These are phyloP conservation scores for Leistus spinibarbis DNA, from an alignment of 2,888 invertebrate species.

Conservation along the genomic window DNA sequence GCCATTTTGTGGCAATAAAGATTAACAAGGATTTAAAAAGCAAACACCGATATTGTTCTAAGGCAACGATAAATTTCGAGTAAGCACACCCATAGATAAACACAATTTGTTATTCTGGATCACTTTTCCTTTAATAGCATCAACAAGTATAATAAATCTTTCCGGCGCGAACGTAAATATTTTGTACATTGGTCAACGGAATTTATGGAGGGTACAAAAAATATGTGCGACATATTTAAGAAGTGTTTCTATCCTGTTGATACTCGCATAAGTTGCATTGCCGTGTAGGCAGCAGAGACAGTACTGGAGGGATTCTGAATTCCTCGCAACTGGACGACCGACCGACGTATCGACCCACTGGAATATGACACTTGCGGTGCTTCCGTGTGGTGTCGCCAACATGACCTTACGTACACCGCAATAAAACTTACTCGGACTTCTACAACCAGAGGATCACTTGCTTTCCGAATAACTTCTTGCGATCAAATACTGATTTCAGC, in stretches of 20 bases:
- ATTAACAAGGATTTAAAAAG: background rate
- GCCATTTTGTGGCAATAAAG: background rate
- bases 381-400: slow-evolving; percentile 5
- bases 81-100: background rate
- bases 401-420: background rate
- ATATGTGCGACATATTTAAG: background rate
- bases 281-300: background rate
- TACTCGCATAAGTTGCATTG: background rate
- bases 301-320: background rate
- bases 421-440: background rate
- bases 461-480: background rate
- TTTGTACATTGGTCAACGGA: background rate
- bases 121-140: background rate
- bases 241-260: background rate
- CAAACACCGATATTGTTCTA: background rate
- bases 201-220: background rate
- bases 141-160: background rate
- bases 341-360: background rate
- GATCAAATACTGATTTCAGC: background rate
- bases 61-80: background rate
- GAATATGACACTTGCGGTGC: slow-evolving; percentile 7
- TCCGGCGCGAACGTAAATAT: background rate
- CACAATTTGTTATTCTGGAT: background rate
- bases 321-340: slow-evolving; percentile 4
- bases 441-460: background rate